A percentile compares a stretch with the other conserved stretches of the same genome.
phyloP scores from a whole-genome alignment of 2,113 vertebrate genomes.

The Dromiciops gliroides region DNA sequence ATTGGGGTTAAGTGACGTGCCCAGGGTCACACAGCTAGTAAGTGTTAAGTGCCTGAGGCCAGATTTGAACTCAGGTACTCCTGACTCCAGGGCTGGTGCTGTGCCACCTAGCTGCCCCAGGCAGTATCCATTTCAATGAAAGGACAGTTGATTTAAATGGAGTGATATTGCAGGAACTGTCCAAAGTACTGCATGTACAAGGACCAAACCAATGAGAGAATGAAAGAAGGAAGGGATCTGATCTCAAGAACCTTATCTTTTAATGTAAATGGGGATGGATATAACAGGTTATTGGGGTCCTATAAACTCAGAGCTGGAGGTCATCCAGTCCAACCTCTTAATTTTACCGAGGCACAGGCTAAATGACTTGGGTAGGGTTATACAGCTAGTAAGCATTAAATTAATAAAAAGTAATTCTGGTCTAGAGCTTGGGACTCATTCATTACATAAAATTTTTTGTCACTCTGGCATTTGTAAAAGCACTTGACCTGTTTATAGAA shows the following conservation, averaged over 20 bases:
- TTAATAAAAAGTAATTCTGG: neutral
- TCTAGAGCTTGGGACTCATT: neutral
- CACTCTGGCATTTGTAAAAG: neutral
- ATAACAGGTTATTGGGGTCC: neutral
- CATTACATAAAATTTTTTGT: conserved; percentile 23
- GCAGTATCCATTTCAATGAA: neutral
- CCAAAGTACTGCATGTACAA: neutral
- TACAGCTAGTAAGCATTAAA: neutral
- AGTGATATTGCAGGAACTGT: neutral
- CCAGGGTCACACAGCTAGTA: too few species aligned
- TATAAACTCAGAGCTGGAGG: neutral
- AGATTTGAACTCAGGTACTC: too few species aligned
- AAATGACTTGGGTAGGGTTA: neutral
- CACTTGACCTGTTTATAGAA: conserved; percentile 12
- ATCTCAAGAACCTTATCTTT: neutral
- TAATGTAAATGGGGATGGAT: neutral
- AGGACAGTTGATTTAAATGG: neutral
- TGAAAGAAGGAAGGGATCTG: neutral
- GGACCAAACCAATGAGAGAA: neutral
- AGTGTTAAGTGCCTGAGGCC: too few species aligned
- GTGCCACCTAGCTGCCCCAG: too few species aligned
- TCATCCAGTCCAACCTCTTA: neutral
- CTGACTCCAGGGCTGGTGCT: too few species aligned
- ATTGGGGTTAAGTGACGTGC: too few species aligned
- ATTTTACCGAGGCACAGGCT: neutral